Evolutionary conservation across 2,797 vertebrate genomes (phyloP).

Genomic region (Sebastes flavidus): DNA sequence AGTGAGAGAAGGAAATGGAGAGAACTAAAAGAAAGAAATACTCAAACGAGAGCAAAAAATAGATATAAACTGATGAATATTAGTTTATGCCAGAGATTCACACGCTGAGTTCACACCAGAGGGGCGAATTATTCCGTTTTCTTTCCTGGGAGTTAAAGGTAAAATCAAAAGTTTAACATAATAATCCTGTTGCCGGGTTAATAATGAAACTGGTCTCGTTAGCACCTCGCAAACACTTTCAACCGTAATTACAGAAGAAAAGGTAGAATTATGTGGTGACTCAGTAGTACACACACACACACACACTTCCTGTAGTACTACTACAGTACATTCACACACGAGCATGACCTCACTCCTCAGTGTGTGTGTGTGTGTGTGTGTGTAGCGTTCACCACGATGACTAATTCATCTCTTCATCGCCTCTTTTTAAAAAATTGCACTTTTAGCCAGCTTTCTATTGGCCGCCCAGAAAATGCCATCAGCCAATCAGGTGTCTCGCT

Average conservation of each 20-base stretch:
- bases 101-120: too few species aligned
- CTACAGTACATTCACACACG: not conserved
- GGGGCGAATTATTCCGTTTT: too few species aligned
- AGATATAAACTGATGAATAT: too few species aligned
- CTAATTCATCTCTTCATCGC: slow-evolving; percentile 28
- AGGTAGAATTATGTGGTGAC: not conserved
- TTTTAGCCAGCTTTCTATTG: slow-evolving; percentile 32
- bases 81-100: too few species aligned
- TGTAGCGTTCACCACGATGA: not conserved
- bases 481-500: slow-evolving; percentile 17
- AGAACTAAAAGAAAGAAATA: too few species aligned
- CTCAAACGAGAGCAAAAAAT: too few species aligned
- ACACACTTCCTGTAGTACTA: not conserved
- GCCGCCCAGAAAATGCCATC: not conserved
- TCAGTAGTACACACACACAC: not conserved
- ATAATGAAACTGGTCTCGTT: not conserved
- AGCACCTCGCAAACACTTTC: not conserved
- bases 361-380: not conserved
- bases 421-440: slow-evolving; percentile 20
- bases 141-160: too few species aligned
- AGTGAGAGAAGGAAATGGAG: too few species aligned
- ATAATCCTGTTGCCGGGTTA: too few species aligned
- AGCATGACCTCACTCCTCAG: not conserved
- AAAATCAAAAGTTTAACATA: too few species aligned
- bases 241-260: not conserved